A percentile compares a stretch with the other conserved stretches of the same genome.
Conservation (phyloP, 1,140 invertebrate genomes). For the Zaprionus capensis region DNA sequence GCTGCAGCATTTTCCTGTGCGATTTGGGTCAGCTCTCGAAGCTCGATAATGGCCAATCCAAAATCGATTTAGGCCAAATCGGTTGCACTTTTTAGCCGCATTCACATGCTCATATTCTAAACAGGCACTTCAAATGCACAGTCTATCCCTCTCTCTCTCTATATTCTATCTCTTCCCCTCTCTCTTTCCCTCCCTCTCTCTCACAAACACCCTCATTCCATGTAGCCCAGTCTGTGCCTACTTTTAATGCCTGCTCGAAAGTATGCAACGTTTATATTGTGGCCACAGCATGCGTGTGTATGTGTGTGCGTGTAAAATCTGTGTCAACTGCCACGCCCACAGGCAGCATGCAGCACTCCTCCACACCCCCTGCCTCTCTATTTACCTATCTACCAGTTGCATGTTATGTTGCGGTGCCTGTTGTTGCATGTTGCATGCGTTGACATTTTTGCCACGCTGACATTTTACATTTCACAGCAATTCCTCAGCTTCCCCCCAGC, state of each 20-base stretch:
- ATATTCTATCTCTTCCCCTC: neutral
- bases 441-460: slow-evolving; percentile 71
- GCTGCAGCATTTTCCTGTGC: neutral
- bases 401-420: slow-evolving; percentile 68
- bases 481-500: slow-evolving; percentile 18
- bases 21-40: slow-evolving; percentile 24
- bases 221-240: slow-evolving; percentile 12
- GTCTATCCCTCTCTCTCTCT: neutral
- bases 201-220: slow-evolving; percentile 16
- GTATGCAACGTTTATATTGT: slow-evolving; percentile 73
- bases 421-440: slow-evolving; percentile 70
- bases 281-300: slow-evolving; percentile 48
- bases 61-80: slow-evolving; percentile 75
- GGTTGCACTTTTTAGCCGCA: slow-evolving; percentile 53
- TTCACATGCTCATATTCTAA: slow-evolving; percentile 40
- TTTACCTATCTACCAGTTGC: slow-evolving; percentile 62
- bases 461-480: slow-evolving; percentile 63
- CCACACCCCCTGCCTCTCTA: neutral
- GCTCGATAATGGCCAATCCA: slow-evolving; percentile 70
- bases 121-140: slow-evolving; percentile 49
- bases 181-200: neutral
- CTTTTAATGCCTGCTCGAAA: slow-evolving; percentile 72
- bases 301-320: slow-evolving; percentile 59
- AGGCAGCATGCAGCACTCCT: neutral
- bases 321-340: slow-evolving; percentile 64